Conservation (phyloP, 2,797 vertebrate genomes). For the Typhlichthys eigenmanni region DNA sequence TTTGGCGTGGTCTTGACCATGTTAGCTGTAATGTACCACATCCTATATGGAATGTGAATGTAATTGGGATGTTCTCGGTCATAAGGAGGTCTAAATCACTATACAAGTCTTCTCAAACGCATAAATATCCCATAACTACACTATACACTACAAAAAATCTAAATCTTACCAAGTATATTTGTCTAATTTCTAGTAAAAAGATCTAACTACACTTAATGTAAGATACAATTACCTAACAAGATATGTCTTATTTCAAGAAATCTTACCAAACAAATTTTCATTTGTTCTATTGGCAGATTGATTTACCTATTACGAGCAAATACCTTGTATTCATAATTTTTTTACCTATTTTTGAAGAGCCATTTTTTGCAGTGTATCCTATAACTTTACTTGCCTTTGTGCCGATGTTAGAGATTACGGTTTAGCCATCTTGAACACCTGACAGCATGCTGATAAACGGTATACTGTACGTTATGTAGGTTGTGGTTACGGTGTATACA, state of each 20-base stretch:
- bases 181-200: no score
- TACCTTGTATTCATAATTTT: no score
- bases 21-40: constrained; percentile 45
- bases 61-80: constrained; percentile 18
- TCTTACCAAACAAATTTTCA: no score
- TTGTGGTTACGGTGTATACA: constrained; percentile 34
- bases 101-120: constrained; percentile 32
- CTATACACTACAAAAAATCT: constrained; percentile 1
- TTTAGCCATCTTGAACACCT: constrained; percentile 5
- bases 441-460: no score
- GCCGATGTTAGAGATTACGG: constrained; percentile 43
- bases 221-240: no score
- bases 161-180: no score
- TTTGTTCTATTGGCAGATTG: no score
- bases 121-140: constrained; percentile 56
- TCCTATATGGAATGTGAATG: constrained; percentile 56
- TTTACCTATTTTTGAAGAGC: no score
- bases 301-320: no score
- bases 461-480: background rate
- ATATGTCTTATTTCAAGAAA: no score
- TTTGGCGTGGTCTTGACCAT: constrained; percentile 10
- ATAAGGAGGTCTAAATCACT: constrained; percentile 48
- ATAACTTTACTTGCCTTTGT: constrained; percentile 73
- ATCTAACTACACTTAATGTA: no score
- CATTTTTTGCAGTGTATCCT: constrained; percentile 13